phyloP scores from a whole-genome alignment of 1,140 invertebrate genomes.

The Drosophila repleta region DNA sequence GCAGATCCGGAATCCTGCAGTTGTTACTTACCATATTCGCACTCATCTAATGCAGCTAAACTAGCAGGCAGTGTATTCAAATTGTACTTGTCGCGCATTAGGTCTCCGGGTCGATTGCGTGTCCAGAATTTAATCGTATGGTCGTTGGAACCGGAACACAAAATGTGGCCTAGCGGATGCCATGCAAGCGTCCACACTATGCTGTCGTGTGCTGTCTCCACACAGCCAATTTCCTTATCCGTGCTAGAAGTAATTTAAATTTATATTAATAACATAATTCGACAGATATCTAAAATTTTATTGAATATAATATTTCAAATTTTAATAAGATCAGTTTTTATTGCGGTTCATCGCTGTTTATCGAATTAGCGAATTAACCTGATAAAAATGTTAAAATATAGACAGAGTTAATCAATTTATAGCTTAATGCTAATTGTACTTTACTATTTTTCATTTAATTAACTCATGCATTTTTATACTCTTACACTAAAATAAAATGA shows the following conservation, averaged over 20 bases:
- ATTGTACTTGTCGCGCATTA: slow-evolving; percentile 98
- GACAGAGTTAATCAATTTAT: too few species aligned
- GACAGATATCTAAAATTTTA: too few species aligned
- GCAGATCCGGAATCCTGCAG: neutral
- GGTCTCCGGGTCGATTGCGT: slow-evolving; percentile 98
- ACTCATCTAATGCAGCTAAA: slow-evolving; percentile 88
- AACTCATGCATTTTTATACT: too few species aligned
- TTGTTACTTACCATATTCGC: slow-evolving; percentile 87
- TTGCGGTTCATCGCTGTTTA: too few species aligned
- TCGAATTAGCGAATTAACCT: too few species aligned
- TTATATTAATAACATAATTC: neutral
- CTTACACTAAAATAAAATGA: too few species aligned
- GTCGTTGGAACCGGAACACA: slow-evolving; percentile 99
- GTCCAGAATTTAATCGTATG: slow-evolving; percentile 99
- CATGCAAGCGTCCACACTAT: slow-evolving; percentile 99
- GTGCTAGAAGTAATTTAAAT: slow-evolving; percentile 86
- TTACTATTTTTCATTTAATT: too few species aligned
- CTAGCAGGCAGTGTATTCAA: slow-evolving; percentile 95
- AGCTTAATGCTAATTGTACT: too few species aligned
- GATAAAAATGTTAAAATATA: too few species aligned
- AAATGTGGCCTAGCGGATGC: slow-evolving; percentile 99
- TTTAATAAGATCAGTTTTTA: too few species aligned
- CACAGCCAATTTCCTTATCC: slow-evolving; percentile 98
- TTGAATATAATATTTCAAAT: too few species aligned
- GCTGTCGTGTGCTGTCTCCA: slow-evolving; percentile 99